Evolutionary conservation across 2,113 vertebrate genomes (phyloP), one percentile per base, ranked within the genome.

Genomic region (Eclectus roratus): DNA sequence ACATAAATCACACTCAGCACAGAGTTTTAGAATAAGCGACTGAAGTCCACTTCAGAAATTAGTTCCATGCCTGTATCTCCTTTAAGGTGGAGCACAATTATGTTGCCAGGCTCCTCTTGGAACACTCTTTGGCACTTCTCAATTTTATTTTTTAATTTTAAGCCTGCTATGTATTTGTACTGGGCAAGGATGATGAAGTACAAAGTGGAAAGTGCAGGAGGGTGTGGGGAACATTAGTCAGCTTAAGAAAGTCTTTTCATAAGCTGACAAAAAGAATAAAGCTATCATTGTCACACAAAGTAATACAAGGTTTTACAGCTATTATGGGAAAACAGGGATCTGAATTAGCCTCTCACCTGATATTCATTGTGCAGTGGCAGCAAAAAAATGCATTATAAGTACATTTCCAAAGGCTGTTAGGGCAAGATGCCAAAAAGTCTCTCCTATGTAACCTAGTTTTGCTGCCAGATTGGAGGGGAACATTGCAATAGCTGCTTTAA

Each of bases 381-480:
- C 12, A 37, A 65, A 91, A 77, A 90, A 25, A 7, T 8, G 10
- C 27, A 12, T 55, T 77, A 31, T 7, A 61, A 85, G 56, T 29
- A 86, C 92, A 72, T 63, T 88, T 79, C 55, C 76, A 83, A 83
- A 70, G 64, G 71, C 80, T 80, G 41, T 65, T 50, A 85, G 53
- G 85, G 65, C 71, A 52, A 73, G 63, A 13, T 12, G 71, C 81
- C 89, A 71, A 18, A 27, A 31, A 21, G 70, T 8, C 33, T 37
- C 56, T 68, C 73, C 70, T 46, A 18, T 23, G 74, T 44, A 31
- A 77, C 41, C n/a, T 74, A 87, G 53, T 27, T 78, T 27, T 69
- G 68, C 69, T 87, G 93, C 77, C 96, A 96, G 85, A 55, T 21
- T 58, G 39, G 33, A 91, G 74, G 41, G 86, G 50, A 92, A 55